phyloP scores from a whole-genome alignment of 2,888 invertebrate genomes.

The Ganaspis brasiliensis region DNA sequence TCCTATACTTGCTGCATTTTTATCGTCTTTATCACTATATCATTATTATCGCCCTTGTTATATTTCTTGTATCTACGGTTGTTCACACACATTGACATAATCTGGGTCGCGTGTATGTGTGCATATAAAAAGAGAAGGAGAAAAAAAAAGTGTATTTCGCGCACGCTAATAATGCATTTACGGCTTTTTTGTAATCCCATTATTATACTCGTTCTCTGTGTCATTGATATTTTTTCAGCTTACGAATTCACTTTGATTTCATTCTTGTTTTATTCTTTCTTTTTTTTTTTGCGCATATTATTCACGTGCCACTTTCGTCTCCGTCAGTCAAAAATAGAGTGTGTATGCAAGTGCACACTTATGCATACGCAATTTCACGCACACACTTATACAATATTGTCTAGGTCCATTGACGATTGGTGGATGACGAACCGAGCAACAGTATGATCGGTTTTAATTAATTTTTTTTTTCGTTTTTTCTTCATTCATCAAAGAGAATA shows the following conservation, averaged over 20 bases:
- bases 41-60: constrained; percentile 48
- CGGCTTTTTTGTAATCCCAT: constrained; percentile 24
- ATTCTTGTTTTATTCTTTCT: constrained; percentile 30
- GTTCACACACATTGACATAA: constrained; percentile 61
- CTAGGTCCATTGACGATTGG: constrained; percentile 52
- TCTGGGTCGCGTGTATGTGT: constrained; percentile 13
- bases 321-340: constrained; percentile 20
- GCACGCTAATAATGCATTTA: constrained; percentile 33
- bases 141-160: constrained; percentile 22
- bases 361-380: constrained; percentile 60
- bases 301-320: constrained; percentile 15
- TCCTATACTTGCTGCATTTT: constrained; percentile 72
- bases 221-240: constrained; percentile 41
- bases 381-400: constrained; percentile 55
- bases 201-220: constrained; percentile 17
- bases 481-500: constrained; percentile 37
- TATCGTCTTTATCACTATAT: constrained; percentile 58
- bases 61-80: constrained; percentile 58
- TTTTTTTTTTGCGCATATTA: constrained; percentile 30
- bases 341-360: constrained; percentile 60
- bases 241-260: constrained; percentile 45
- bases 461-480: constrained; percentile 44
- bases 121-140: background rate
- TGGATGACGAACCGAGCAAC: constrained; percentile 56
- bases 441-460: constrained; percentile 51